Evolutionary conservation across 1,140 invertebrate species (phyloP), one percentile per base, ranked within the genome.

Genomic region (Drosophila nikananu): DNA sequence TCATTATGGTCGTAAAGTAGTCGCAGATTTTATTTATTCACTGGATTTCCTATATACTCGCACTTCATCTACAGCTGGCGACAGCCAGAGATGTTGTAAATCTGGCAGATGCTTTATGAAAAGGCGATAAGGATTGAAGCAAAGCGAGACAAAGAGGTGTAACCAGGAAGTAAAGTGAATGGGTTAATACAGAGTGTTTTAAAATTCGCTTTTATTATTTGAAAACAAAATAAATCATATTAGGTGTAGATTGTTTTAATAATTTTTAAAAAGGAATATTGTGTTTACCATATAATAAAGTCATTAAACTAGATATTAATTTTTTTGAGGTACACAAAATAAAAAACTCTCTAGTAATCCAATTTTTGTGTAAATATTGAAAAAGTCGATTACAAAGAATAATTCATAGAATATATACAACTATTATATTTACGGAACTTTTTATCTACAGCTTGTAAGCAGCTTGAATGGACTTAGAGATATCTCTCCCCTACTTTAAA

Each of bases 31-130:
- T 58, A 51, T 66, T 57, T 80, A 62, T 81, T 63, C 66, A 73
- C 55, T 80, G 39, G 39, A 81, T 61, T 87, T 87, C 84, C 83
- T 87, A 84, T 87, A 78, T 87, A 78, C 81, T 58, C 39, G 27
- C 46, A 13, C 30, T n/a, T 37, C 21, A 62, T 13, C 17, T 2
- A 54, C 42, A 52, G n/a, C 46, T 37, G 44, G 27, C 30, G 48
- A 59, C 75, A 83, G 61, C 61, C 66, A 57, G 58, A 35, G 39
- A 42, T 49, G n/a, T 58, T n/a, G 30, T 42, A 60, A 54, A 46
- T 70, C 48, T 37, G 5, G 30, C 21, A 55, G 49, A 55, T 70
- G 44, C 25, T 37, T 41, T 54, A 44, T 64, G 5, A 25, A 55
- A 35, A 12, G 9, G 27, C 35, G 70, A 72, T 73, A 73, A 59